phyloP scores from a whole-genome alignment of 2,888 invertebrate species.

The Patella caerulea region DNA sequence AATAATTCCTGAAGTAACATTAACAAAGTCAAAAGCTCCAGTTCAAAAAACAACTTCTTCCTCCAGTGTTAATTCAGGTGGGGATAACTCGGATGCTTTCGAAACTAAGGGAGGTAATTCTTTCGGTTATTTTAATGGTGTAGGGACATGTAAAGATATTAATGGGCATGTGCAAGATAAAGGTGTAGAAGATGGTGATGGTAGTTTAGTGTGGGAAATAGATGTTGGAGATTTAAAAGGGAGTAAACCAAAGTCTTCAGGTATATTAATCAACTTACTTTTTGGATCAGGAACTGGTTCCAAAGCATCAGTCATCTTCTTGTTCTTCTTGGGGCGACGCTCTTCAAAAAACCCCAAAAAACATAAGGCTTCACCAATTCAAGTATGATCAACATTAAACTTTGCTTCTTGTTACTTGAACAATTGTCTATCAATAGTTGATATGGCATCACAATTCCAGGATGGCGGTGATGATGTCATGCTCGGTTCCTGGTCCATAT shows the following conservation, averaged over 20 bases:
- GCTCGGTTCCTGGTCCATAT: no score
- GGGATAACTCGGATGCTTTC: slow-evolving; percentile 15
- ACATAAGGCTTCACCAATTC: no score
- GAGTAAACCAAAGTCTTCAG: slow-evolving; percentile 36
- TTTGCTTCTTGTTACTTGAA: no score
- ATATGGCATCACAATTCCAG: no score
- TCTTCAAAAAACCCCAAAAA: no score
- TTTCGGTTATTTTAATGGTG: slow-evolving; percentile 15
- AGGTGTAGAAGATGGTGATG: slow-evolving; percentile 23
- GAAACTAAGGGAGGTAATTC: slow-evolving; percentile 24
- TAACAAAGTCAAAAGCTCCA: background rate
- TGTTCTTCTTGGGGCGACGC: no score
- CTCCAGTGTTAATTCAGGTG: slow-evolving; percentile 4
- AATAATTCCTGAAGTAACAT: background rate
- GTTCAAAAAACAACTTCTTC: background rate
- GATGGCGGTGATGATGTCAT: no score
- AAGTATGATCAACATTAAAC: no score
- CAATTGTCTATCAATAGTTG: no score
- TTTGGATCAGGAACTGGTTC: no score
- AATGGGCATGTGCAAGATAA: slow-evolving; percentile 16
- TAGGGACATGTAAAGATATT: slow-evolving; percentile 5
- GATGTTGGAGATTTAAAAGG: slow-evolving; percentile 38
- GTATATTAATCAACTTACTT: slow-evolving; percentile 22
- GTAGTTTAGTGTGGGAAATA: slow-evolving; percentile 40
- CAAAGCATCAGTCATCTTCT: no score